Conservation (phyloP, 2,888 invertebrate species). For the Cheilosia vulpina region DNA sequence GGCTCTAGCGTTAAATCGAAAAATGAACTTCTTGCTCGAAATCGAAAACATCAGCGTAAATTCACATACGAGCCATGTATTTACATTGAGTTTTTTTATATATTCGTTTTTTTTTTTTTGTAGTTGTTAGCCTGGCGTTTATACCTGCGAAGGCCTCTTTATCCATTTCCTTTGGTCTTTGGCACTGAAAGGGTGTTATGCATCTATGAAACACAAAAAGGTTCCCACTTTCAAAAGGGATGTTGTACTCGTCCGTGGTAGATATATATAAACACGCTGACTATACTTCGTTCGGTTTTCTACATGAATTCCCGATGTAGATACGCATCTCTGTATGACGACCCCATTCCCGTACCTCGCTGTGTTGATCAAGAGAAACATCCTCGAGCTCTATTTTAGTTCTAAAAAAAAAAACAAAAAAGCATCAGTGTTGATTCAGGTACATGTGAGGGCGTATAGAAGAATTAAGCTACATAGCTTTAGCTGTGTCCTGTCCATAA, state of each 20-base stretch:
- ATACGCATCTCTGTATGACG: slow-evolving; percentile 40
- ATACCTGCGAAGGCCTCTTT: slow-evolving; percentile 34
- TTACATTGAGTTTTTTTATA: neutral
- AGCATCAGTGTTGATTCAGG: slow-evolving; percentile 49
- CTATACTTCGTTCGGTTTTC: neutral
- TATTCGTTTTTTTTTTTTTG: neutral
- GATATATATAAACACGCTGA: slow-evolving; percentile 2
- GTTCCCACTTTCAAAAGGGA: slow-evolving; percentile 26
- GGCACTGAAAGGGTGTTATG: slow-evolving; percentile 5
- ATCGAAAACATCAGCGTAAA: slow-evolving; percentile 25
- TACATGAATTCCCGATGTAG: slow-evolving; percentile 18
- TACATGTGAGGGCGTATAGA: slow-evolving; percentile 62
- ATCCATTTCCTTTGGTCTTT: slow-evolving; percentile 13
- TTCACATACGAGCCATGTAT: slow-evolving; percentile 26
- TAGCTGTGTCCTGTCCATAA: neutral
- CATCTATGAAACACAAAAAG: slow-evolving; percentile 27
- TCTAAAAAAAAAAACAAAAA: slow-evolving; percentile 28
- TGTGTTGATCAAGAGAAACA: slow-evolving; percentile 53
- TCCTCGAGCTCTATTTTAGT: slow-evolving; percentile 46
- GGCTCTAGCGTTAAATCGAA: slow-evolving; percentile 29
- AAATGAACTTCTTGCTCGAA: slow-evolving; percentile 51
- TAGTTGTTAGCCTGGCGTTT: slow-evolving; percentile 43
- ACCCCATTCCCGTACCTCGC: slow-evolving; percentile 16
- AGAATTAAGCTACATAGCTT: slow-evolving; percentile 9
- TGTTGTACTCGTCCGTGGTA: slow-evolving; percentile 1